Evolutionary conservation across 2,113 vertebrate species (phyloP), one percentile per base, ranked within the genome.

Genomic region (Cygnus atratus): DNA sequence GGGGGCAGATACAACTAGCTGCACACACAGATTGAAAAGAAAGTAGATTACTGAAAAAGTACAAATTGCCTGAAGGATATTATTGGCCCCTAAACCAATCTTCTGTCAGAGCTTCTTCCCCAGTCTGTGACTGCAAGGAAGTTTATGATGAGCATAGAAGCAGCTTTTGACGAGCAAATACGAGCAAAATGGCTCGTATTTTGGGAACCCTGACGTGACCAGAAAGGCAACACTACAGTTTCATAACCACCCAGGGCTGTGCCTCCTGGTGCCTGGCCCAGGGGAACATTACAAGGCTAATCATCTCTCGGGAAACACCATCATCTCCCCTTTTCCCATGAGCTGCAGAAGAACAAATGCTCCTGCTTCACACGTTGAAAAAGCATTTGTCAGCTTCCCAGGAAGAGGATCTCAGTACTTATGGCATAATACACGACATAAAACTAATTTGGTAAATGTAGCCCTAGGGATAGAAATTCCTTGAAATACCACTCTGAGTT

Each of bases 371-470:
- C 79, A 24, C 83, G 73, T 14, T 68, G 58, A 73, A 87, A 89
- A 68, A 92, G 10, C 16, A 65, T 87, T 66, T 89, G 70, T 92
- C 88, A 91, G 67, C 78, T 89, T 95, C 81, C 44, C 41, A 83
- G 89, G 73, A 89, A 76, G 48, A 86, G 28, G 43, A 83, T 92
- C 41, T 76, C 62, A 33, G 28, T 81, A 71, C 52, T 55, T 88
- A 84, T 4, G 19, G 44, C 0, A 1, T 73, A 95, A 92, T 4
- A 37, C 14, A 41, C 15, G 29, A 92, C 22, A 52, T 33, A 70
- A 91, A 89, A 78, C 8, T 62, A 73, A 76, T 87, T 73, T 37
- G 33, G 35, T 73, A 91, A 89, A 82, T 10, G 3, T 28, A 73
- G 39, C 28, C 48, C 37, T 66, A 54, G 41, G 74, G 62, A 92